Evolutionary conservation across 1,140 invertebrate genomes (phyloP).

Genomic region (Fopius arisanus): DNA sequence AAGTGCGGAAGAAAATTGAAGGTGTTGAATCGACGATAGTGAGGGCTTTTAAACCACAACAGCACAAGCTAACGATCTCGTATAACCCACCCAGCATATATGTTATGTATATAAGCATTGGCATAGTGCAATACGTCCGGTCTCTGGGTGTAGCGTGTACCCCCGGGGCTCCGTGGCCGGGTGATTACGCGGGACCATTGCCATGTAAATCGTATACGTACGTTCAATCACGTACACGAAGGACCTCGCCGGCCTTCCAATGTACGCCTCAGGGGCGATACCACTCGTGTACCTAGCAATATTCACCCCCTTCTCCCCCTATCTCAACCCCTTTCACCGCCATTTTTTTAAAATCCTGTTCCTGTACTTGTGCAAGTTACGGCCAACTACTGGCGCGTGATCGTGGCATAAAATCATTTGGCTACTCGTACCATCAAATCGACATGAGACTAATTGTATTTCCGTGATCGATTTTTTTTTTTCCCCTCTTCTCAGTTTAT

Average conservation of each 20-base stretch:
- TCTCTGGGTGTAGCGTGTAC: not conserved
- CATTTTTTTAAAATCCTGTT: not conserved
- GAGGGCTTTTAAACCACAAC: not conserved
- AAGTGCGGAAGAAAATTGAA: conserved; percentile 9
- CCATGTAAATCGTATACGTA: conserved; percentile 57
- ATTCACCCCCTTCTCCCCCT: not conserved
- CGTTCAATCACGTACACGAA: conserved; percentile 56
- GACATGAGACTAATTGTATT: conserved; percentile 5
- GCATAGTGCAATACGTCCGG: conserved; percentile 4
- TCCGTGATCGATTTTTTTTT: no score
- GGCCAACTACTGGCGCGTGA: not conserved
- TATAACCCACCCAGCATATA: conserved; percentile 36
- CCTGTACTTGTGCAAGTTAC: not conserved
- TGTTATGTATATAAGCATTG: conserved; percentile 8
- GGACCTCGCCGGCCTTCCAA: conserved; percentile 47
- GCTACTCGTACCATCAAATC: not conserved
- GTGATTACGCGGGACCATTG: conserved; percentile 57
- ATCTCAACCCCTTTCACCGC: no score
- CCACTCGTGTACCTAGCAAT: conserved; percentile 7
- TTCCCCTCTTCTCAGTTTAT: no score
- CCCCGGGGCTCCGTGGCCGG: conserved; percentile 39
- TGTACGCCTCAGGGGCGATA: conserved; percentile 16
- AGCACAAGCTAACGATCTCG: conserved; percentile 51
- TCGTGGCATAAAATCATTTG: conserved; percentile 15
- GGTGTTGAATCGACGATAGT: conserved; percentile 17